Conservation (phyloP, 2,797 vertebrate species). For the Yasuhikotakia modesta region DNA sequence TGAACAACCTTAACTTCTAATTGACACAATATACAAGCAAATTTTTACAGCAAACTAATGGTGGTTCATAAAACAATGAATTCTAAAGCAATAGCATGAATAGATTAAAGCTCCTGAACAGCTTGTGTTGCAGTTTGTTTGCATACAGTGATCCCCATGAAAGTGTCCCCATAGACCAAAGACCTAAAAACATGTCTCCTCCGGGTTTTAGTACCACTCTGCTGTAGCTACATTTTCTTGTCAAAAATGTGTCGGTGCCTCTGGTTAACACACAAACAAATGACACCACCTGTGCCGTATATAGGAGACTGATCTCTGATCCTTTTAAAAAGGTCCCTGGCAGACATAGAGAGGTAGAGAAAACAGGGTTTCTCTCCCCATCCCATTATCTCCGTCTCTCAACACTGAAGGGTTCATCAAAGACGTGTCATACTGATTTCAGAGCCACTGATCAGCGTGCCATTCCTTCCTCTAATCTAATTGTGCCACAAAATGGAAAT, state of each 20-base stretch:
- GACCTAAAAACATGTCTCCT: constrained; percentile 44
- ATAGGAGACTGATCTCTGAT: constrained; percentile 21
- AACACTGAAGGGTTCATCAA: constrained; percentile 57
- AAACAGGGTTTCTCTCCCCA: constrained; percentile 46
- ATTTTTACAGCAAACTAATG: too few species aligned
- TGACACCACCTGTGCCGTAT: constrained; percentile 26
- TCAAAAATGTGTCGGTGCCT: constrained; percentile 41
- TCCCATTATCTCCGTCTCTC: constrained; percentile 48
- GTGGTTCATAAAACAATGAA: neutral
- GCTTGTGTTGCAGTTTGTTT: constrained; percentile 41
- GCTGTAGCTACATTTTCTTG: constrained; percentile 32
- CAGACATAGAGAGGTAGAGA: constrained; percentile 43
- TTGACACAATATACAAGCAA: too few species aligned
- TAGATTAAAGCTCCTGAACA: constrained; percentile 27
- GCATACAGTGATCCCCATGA: constrained; percentile 41
- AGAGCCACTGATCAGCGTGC: constrained; percentile 56
- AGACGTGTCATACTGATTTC: constrained; percentile 57
- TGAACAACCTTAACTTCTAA: too few species aligned
- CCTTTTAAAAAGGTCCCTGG: constrained; percentile 42
- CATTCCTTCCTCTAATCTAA: constrained; percentile 63
- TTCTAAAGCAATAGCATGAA: neutral
- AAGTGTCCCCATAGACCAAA: constrained; percentile 38
- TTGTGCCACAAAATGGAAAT: constrained; percentile 62
- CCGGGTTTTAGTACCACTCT: constrained; percentile 39
- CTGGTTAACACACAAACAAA: constrained; percentile 38